A percentile compares a stretch with the other conserved stretches of the same genome.
Evolutionary conservation across 2,888 invertebrate genomes (phyloP).

Genomic region (Clusia tigrina): DNA sequence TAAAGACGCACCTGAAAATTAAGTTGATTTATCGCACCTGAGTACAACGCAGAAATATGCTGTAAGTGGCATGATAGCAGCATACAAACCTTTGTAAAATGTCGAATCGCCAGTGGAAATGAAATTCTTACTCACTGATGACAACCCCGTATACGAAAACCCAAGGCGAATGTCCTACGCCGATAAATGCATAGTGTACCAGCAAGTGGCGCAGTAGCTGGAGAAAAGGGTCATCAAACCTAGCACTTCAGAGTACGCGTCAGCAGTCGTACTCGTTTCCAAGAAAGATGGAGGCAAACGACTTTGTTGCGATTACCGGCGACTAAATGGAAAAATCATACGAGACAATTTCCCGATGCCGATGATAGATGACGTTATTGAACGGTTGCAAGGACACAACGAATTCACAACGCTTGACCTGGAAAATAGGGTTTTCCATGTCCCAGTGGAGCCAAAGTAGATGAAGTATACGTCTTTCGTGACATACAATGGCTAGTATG

Average conservation of each 20-base stretch:
- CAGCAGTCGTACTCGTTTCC: conserved; percentile 1
- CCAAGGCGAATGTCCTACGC: conserved; percentile 13
- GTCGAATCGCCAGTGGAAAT: conserved; percentile 14
- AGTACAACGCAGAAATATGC: neutral
- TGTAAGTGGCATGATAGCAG: neutral
- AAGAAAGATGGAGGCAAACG: conserved; percentile 3
- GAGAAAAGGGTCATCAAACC: conserved; percentile 21
- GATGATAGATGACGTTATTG: conserved; percentile 8
- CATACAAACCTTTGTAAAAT: conserved; percentile 10
- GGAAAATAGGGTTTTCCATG: conserved; percentile 9
- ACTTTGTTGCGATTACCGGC: too few species aligned
- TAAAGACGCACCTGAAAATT: neutral
- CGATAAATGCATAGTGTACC: conserved; percentile 41
- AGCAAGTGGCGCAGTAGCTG: conserved; percentile 38
- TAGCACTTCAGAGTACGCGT: conserved; percentile 45
- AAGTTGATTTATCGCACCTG: conserved; percentile 1
- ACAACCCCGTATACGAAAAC: conserved; percentile 17
- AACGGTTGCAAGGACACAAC: neutral
- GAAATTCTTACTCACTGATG: conserved; percentile 22
- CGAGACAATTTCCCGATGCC: conserved; percentile 11
- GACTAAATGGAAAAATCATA: conserved; percentile 9
- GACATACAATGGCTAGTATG: conserved; percentile 1
- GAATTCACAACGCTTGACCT: conserved; percentile 10
- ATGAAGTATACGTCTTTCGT: conserved; percentile 7
- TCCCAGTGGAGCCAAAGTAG: conserved; percentile 7